phyloP scores from a whole-genome alignment of 2,113 vertebrate genomes.

The Scomber scombrus region DNA sequence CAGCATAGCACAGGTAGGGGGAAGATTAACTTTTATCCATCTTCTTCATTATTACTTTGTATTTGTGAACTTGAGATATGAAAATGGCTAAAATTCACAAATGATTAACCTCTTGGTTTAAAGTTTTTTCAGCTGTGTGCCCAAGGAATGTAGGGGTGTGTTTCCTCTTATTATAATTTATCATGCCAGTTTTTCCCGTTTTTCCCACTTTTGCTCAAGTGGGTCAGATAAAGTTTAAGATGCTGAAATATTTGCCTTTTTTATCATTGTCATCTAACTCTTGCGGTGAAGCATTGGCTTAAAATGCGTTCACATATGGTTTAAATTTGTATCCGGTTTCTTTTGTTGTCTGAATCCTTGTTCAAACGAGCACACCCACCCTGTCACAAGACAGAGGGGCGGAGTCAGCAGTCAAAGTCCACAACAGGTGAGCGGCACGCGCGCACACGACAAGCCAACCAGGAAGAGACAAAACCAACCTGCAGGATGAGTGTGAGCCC shows the following conservation, averaged over 20 bases:
- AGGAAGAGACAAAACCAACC: background rate
- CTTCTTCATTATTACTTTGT: background rate
- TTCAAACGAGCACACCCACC: constrained; percentile 79
- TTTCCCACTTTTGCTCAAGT: background rate
- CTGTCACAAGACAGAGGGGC: constrained; percentile 82
- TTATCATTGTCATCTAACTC: background rate
- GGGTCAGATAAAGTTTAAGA: background rate
- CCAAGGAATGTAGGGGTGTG: background rate
- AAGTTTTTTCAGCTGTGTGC: background rate
- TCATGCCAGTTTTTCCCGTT: too few relatives aligned
- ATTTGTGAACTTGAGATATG: background rate
- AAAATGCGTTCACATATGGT: background rate
- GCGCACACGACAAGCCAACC: background rate
- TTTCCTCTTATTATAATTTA: constrained; percentile 1
- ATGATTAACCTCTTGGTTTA: constrained; percentile 26
- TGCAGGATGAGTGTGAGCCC: accelerated
- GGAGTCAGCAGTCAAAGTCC: constrained; percentile 63
- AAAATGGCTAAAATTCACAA: background rate
- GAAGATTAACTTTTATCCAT: too few relatives aligned
- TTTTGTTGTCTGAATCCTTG: constrained; percentile 71
- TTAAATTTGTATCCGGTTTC: constrained; percentile 78
- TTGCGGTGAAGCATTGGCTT: background rate
- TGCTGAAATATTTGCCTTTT: background rate
- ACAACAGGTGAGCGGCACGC: constrained; percentile 55
- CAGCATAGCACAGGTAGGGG: too few relatives aligned